phyloP scores from a whole-genome alignment of 2,888 invertebrate species.

The Biston stratarius region DNA sequence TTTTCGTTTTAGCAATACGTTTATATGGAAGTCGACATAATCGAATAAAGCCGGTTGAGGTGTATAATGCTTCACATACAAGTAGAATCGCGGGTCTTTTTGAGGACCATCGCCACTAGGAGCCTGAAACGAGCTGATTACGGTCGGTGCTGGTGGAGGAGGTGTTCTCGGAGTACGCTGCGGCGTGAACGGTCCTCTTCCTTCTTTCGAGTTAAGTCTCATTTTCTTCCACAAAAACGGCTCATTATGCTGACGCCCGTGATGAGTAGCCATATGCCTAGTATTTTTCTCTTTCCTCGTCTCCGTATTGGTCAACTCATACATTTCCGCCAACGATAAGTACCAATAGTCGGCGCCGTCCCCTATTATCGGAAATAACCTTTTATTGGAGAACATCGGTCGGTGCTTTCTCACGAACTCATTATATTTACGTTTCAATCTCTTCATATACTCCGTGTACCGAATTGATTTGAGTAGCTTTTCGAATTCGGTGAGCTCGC shows the following conservation, averaged over 20 bases:
- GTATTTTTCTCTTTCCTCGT: slow-evolving; percentile 51
- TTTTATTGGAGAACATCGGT: slow-evolving; percentile 75
- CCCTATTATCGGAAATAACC: slow-evolving; percentile 78
- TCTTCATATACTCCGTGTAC: slow-evolving; percentile 77
- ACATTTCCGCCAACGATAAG: slow-evolving; percentile 81
- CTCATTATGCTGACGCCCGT: slow-evolving; percentile 68
- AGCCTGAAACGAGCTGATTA: slow-evolving; percentile 56
- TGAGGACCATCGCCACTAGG: slow-evolving; percentile 50
- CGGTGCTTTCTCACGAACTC: slow-evolving; percentile 78
- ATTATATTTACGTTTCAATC: slow-evolving; percentile 74
- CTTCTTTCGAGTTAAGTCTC: slow-evolving; percentile 51
- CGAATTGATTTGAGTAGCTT: slow-evolving; percentile 75
- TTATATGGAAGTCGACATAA: slow-evolving; percentile 77
- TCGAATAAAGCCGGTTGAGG: slow-evolving; percentile 76
- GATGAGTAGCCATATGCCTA: slow-evolving; percentile 66
- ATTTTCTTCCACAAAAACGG: slow-evolving; percentile 78
- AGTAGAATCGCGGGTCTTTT: slow-evolving; percentile 74
- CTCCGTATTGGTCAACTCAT: slow-evolving; percentile 68
- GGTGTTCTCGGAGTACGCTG: slow-evolving; percentile 43
- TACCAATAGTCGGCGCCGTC: slow-evolving; percentile 82
- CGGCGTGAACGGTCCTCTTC: slow-evolving; percentile 70
- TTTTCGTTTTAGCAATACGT: slow-evolving; percentile 66
- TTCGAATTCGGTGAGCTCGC: slow-evolving; percentile 75
- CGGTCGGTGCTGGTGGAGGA: slow-evolving; percentile 33
- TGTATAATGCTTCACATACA: slow-evolving; percentile 75